Evolutionary conservation across 2,888 invertebrate species (phyloP).

Genomic region (Gibbula magus): DNA sequence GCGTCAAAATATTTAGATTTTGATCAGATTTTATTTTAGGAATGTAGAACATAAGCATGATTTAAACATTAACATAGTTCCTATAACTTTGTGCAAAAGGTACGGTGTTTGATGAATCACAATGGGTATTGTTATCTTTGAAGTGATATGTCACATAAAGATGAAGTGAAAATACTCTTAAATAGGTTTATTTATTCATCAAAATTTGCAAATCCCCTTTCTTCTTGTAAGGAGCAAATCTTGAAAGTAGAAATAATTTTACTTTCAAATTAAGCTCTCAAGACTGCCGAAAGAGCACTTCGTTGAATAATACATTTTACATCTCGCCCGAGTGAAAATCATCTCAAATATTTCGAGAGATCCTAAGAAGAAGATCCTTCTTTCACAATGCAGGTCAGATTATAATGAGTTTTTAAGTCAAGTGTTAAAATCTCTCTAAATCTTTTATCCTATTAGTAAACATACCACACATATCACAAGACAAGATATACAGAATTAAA

Average conservation of each 20-base stretch:
- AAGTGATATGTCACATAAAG: too few relatives aligned
- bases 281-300: neutral
- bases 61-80: too few relatives aligned
- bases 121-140: too few relatives aligned
- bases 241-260: neutral
- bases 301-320: conserved; percentile 1
- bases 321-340: neutral
- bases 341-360: neutral
- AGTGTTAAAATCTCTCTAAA: neutral
- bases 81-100: too few relatives aligned
- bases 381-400: neutral
- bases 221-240: too few relatives aligned
- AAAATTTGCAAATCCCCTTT: too few relatives aligned
- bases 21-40: too few relatives aligned
- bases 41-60: too few relatives aligned
- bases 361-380: neutral
- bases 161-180: too few relatives aligned
- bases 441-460: neutral
- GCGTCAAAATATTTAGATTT: too few relatives aligned
- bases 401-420: neutral
- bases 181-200: too few relatives aligned
- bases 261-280: conserved; percentile 1
- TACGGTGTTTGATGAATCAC: too few relatives aligned
- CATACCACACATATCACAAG: neutral
- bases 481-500: neutral